Evolutionary conservation across 1,140 invertebrate species (phyloP).

Genomic region (Drosophila nigrodunni): DNA sequence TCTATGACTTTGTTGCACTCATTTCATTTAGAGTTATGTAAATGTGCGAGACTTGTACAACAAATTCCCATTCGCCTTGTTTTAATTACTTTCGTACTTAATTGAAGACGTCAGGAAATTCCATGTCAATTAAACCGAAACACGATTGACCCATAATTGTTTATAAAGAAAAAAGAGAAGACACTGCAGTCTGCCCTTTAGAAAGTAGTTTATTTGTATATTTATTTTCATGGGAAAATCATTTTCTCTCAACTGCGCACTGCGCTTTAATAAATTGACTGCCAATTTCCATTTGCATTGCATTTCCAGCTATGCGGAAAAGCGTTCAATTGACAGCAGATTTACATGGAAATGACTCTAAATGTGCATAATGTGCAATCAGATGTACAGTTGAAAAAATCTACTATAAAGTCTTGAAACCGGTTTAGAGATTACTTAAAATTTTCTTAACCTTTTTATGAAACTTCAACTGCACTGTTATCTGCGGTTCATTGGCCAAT

Average conservation of each 20-base stretch:
- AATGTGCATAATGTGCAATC: slow-evolving; percentile 35
- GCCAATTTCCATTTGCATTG: slow-evolving; percentile 25
- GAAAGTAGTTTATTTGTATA: slow-evolving; percentile 17
- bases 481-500: background rate
- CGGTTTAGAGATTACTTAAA: too few species aligned
- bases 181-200: slow-evolving; percentile 6
- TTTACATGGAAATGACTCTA: slow-evolving; percentile 41
- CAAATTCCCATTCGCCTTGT: background rate
- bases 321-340: slow-evolving; percentile 37
- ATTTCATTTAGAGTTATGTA: slow-evolving; percentile 45
- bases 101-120: slow-evolving; percentile 42
- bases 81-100: slow-evolving; percentile 34
- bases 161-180: background rate
- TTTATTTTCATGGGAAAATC: slow-evolving; percentile 28
- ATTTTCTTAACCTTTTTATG: too few species aligned
- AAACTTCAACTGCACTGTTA: background rate
- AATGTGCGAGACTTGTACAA: slow-evolving; percentile 21
- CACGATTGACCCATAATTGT: slow-evolving; percentile 20
- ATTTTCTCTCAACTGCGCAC: slow-evolving; percentile 32
- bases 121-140: slow-evolving; percentile 31
- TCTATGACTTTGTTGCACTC: slow-evolving; percentile 31
- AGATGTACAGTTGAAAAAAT: background rate
- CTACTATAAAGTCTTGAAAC: too few species aligned
- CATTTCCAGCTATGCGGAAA: slow-evolving; percentile 45
- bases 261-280: slow-evolving; percentile 33